Conservation (phyloP, 2,797 vertebrate genomes). For the Erithacus rubecula region DNA sequence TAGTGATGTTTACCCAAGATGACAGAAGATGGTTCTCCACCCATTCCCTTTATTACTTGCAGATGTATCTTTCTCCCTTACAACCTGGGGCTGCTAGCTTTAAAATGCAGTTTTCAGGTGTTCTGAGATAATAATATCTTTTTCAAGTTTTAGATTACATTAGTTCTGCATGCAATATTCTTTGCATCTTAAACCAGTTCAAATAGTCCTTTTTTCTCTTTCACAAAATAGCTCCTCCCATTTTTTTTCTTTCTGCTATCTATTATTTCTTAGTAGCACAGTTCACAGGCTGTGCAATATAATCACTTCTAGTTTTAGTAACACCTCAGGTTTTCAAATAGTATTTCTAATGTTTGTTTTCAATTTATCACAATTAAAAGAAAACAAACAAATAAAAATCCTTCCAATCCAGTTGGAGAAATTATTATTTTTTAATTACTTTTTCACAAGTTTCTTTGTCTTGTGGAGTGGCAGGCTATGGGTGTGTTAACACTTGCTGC, state of each 20-base stretch:
- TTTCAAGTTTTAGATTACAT: neutral
- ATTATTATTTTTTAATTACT: neutral
- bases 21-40: neutral
- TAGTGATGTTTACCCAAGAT: neutral
- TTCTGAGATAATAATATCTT: neutral
- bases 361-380: neutral
- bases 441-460: neutral
- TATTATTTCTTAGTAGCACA: neutral
- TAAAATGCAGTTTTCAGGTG: neutral
- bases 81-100: neutral
- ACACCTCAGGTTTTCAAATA: neutral
- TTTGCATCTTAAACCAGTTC: neutral
- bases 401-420: neutral
- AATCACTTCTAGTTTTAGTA: neutral
- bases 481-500: neutral
- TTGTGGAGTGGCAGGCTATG: neutral
- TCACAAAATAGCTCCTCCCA: neutral
- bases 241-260: neutral
- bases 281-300: neutral
- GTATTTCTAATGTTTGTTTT: neutral
- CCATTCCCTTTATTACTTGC: neutral
- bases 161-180: neutral
- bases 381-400: neutral
- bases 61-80: neutral
- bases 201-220: neutral